Conservation (phyloP, 1,140 invertebrate genomes). For the Psix sp. region DNA sequence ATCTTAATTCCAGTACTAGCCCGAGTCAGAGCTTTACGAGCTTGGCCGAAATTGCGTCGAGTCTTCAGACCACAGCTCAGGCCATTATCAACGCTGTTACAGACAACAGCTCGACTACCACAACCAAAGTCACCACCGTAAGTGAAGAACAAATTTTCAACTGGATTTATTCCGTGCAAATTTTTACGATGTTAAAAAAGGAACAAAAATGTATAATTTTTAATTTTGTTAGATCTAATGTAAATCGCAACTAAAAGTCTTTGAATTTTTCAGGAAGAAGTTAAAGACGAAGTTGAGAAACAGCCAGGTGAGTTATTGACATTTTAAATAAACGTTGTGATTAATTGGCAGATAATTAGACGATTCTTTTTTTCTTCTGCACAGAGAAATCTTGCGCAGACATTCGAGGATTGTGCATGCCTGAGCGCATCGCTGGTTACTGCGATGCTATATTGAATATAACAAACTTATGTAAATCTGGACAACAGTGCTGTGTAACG, state of each 20-base stretch:
- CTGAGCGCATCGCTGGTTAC: constrained; percentile 86
- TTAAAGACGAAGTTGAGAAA: too few relatives aligned
- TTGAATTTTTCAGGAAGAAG: too few relatives aligned
- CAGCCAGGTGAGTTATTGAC: too few relatives aligned
- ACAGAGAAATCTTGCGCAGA: constrained; percentile 83
- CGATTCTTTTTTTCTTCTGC: constrained; percentile 53
- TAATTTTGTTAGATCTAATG: too few relatives aligned
- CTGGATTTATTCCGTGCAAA: not conserved
- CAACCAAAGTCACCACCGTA: constrained; percentile 5
- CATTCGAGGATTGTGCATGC: constrained; percentile 84
- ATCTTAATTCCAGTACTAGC: constrained; percentile 8
- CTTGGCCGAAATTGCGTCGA: constrained; percentile 34
- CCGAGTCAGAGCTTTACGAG: constrained; percentile 6
- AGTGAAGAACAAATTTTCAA: constrained; percentile 1
- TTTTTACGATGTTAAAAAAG: too few relatives aligned
- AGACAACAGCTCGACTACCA: constrained; percentile 21
- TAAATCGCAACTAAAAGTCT: too few relatives aligned
- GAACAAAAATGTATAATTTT: too few relatives aligned
- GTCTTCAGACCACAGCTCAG: constrained; percentile 29
- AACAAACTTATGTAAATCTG: constrained; percentile 82
- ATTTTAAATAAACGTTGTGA: not conserved
- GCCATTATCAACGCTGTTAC: constrained; percentile 31
- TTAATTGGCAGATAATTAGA: not conserved
- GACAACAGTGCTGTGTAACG: constrained; percentile 86
- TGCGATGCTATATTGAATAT: constrained; percentile 89